phyloP scores from a whole-genome alignment of 2,113 vertebrate genomes.

The Chlorodrepanis virens region DNA sequence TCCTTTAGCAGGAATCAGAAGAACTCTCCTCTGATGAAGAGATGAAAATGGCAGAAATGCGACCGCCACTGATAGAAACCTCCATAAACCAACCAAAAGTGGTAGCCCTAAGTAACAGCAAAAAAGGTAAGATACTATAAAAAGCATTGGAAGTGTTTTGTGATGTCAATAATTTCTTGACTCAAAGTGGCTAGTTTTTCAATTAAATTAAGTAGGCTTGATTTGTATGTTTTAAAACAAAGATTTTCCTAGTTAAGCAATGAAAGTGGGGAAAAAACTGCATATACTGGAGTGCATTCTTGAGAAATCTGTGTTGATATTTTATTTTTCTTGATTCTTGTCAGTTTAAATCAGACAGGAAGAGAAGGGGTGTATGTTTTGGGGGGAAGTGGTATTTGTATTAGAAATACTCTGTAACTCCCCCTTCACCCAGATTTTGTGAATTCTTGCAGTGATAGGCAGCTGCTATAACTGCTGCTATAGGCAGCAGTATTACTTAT shows the following conservation, averaged over 20 bases:
- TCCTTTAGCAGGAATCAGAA: conserved; percentile 85
- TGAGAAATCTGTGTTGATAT: neutral
- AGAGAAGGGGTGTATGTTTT: neutral
- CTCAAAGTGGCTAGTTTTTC: neutral
- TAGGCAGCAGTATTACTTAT: neutral
- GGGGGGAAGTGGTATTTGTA: neutral
- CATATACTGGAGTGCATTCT: neutral
- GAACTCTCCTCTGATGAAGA: conserved; percentile 95
- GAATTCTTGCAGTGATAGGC: neutral
- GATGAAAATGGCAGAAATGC: conserved; percentile 97
- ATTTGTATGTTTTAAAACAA: neutral
- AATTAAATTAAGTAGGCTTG: neutral
- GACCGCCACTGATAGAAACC: conserved; percentile 94
- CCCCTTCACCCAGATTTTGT: neutral
- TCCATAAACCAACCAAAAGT: conserved; percentile 98
- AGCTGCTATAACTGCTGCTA: neutral
- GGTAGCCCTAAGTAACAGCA: conserved; percentile 91
- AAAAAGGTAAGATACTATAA: conserved; percentile 84
- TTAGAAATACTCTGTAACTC: neutral
- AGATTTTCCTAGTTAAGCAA: neutral
- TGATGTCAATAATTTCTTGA: neutral
- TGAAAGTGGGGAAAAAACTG: neutral
- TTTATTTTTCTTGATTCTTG: neutral
- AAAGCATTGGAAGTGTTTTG: neutral
- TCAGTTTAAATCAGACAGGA: neutral